Base-by-base conservation (phyloP, 2,888 invertebrate genomes). In the Molanna angustata region DNA sequence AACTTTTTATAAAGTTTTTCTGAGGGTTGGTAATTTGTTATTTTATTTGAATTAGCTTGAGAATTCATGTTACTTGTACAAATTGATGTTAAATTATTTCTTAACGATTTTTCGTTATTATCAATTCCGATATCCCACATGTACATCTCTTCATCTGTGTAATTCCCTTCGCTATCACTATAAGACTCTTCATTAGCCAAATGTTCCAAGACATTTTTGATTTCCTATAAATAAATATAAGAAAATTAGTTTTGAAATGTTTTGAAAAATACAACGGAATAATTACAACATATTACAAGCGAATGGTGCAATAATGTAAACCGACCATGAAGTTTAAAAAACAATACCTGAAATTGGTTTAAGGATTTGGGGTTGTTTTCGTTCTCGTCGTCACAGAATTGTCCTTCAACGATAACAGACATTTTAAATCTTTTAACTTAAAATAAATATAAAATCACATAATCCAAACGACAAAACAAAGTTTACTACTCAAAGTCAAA, bases 1-100 rank as follows among this genome's bases (percentile, higher is more conserved):
- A 84, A 93, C 64, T 86, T 89, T 57, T 85, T 84, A 56, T 90
- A 83, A 0, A 91, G 65, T 63, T 94, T 93, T 54, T 92, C 90
- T 21, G 79, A 79, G 0, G 93, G 91, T 67, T 94, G 93, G 64
- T 79, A 91, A 52, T 77, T 80, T 42, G 72, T 79, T 4, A 87
- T 63, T 70, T 85, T 86, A 44, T 74, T 80, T 0, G 82, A 78
- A 13, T 69, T 68, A 33, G 67, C 68, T 68, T 85, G 84, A 2
- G 71, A 35, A 27, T 50, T 50, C n/a, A 43, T 43, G 32, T 50
- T 43, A 14, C 16, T 13, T 33, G 9, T 33, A n/a, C n/a, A n/a
- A n/a, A n/a, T n/a, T n/a, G 27, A 11, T 31, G 22, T 40, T 9
- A 21, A 31, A 20, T 50, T 54, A 7, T 48, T 22, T n/a, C 51